A percentile compares a stretch with the other conserved stretches of the same genome.
These are phyloP conservation scores for Palaemon carinicauda DNA, from an alignment of 1,140 invertebrate species.

Conservation along the genomic window DNA sequence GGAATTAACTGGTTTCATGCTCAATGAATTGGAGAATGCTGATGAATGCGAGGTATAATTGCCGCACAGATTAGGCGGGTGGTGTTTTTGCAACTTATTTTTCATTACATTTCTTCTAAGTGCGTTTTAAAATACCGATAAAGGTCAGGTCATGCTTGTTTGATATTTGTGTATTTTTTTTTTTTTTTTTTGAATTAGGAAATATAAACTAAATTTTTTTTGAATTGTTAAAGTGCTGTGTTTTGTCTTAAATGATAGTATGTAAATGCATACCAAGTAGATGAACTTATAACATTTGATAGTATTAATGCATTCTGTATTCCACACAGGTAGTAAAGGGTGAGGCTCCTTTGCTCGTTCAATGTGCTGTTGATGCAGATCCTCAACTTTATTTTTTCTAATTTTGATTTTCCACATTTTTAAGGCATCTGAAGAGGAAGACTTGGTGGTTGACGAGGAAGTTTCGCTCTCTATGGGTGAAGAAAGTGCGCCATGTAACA, in stretches of 20 bases:
- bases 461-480: constrained; percentile 30
- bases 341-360: background rate
- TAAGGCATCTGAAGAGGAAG: constrained; percentile 49
- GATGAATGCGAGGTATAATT: constrained; percentile 37
- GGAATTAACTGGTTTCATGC: constrained; percentile 48
- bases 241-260: background rate
- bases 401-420: background rate
- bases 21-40: constrained; percentile 35
- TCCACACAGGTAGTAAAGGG: too few relatives aligned
- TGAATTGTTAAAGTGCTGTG: background rate
- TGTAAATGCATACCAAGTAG: background rate
- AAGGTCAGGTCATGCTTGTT: background rate
- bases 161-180: too few relatives aligned
- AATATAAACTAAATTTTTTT: background rate
- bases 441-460: constrained; percentile 45
- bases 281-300: too few relatives aligned
- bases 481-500: background rate
- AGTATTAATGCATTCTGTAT: too few relatives aligned
- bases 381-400: background rate
- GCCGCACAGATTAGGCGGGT: background rate
- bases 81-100: background rate
- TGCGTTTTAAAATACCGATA: too few relatives aligned
- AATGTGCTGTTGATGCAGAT: background rate
- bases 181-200: too few relatives aligned
- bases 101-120: background rate